Evolutionary conservation across 2,888 invertebrate genomes (phyloP).

Genomic region (Gerris lacustris): DNA sequence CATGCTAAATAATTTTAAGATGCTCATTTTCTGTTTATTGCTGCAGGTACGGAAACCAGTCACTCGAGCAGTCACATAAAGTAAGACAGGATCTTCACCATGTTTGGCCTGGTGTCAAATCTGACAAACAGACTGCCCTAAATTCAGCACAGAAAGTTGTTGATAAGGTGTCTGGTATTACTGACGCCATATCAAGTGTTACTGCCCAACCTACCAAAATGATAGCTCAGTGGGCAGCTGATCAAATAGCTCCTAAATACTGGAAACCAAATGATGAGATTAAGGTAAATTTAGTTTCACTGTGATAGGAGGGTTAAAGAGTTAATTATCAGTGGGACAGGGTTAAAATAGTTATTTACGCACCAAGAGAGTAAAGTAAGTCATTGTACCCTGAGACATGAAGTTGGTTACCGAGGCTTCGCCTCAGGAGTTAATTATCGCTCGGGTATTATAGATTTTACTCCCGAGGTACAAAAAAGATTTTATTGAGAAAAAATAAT

Average conservation of each 20-base stretch:
- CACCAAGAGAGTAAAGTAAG: too few relatives aligned
- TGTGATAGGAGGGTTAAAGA: not conserved
- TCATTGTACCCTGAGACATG: too few relatives aligned
- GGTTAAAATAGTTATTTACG: too few relatives aligned
- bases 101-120: constrained; percentile 50
- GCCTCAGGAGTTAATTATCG: too few relatives aligned
- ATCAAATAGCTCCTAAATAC: constrained; percentile 63
- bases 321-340: not conserved
- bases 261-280: constrained; percentile 69
- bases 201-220: constrained; percentile 58
- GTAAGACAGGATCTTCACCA: constrained; percentile 55
- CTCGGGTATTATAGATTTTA: too few relatives aligned
- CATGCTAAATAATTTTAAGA: too few relatives aligned
- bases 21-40: too few relatives aligned
- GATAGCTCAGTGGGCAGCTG: constrained; percentile 59
- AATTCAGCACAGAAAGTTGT: constrained; percentile 52
- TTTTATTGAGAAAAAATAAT: too few relatives aligned
- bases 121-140: constrained; percentile 31
- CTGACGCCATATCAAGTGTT: constrained; percentile 50
- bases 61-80: constrained; percentile 51
- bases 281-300: constrained; percentile 39
- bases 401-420: too few relatives aligned
- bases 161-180: constrained; percentile 51
- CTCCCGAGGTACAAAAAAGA: too few relatives aligned
- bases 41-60: constrained; percentile 52